Percentiles rank a stretch among this genome's conserved stretches.
Evolutionary conservation across 1,140 invertebrate genomes (phyloP).

Genomic region (Anoplolepis gracilipes): DNA sequence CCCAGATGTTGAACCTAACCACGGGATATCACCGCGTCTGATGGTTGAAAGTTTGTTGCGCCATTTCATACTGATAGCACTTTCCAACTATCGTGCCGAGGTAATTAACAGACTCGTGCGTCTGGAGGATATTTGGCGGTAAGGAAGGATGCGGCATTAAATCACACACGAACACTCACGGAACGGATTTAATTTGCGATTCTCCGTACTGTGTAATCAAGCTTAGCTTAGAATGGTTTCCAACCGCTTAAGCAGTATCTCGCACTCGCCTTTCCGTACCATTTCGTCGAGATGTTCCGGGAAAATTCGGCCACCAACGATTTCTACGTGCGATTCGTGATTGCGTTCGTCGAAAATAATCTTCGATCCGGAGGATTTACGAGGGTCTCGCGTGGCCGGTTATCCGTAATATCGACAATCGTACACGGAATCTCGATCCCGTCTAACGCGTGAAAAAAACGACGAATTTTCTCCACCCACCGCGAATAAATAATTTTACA

Average conservation of each 20-base stretch:
- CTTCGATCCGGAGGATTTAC: not conserved
- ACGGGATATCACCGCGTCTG: not conserved
- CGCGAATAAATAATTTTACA: not conserved
- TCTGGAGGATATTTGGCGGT: conserved; percentile 10
- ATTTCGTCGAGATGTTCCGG: conserved; percentile 32
- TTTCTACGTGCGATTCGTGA: conserved; percentile 31
- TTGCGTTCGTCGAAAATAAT: conserved; percentile 26
- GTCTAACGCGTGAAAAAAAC: not conserved
- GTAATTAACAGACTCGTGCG: conserved; percentile 34
- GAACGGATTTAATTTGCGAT: conserved; percentile 67
- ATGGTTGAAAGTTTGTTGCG: not conserved
- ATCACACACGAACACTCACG: conserved; percentile 6
- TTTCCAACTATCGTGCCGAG: not conserved
- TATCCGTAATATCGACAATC: not conserved
- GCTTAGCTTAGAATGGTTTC: conserved; percentile 46
- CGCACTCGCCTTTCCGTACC: conserved; percentile 41
- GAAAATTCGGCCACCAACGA: not conserved
- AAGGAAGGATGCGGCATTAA: conserved; percentile 33
- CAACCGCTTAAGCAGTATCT: conserved; percentile 28
- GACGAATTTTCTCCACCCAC: not conserved
- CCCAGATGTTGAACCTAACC: not conserved
- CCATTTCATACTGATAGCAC: conserved; percentile 12
- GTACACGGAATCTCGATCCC: not conserved
- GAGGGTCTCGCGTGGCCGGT: conserved; percentile 19
- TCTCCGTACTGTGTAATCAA: conserved; percentile 67